Conservation (phyloP, 2,113 vertebrate species). For the Rhipidura dahli region DNA sequence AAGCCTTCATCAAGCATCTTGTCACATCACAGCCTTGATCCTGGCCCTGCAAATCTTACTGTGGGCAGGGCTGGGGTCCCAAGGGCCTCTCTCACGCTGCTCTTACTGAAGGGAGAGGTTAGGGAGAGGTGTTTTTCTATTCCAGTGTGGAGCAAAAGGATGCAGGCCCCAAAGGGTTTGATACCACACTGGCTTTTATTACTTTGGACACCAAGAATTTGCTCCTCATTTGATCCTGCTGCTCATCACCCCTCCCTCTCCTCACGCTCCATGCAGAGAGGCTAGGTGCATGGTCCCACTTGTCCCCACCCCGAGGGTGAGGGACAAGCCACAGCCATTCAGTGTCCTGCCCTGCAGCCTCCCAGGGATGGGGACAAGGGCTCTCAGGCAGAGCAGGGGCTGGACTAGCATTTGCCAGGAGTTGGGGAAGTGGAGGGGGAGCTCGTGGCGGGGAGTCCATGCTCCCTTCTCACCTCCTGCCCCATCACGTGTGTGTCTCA, state of each 20-base stretch:
- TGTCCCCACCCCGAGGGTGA: fast-evolving
- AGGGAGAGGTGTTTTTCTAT: not conserved
- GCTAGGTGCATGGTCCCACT: not conserved
- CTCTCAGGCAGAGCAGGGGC: not conserved
- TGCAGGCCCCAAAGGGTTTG: not conserved
- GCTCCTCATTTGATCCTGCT: not conserved
- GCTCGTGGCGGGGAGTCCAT: not conserved
- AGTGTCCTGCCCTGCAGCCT: not conserved
- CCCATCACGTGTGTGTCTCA: not conserved
- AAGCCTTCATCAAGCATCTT: not conserved
- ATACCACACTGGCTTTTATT: not conserved
- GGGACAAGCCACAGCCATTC: not conserved
- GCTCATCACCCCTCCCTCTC: fast-evolving
- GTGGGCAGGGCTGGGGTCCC: not conserved
- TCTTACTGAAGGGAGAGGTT: fast-evolving
- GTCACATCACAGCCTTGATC: not conserved
- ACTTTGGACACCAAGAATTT: not conserved
- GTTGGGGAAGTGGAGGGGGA: not conserved
- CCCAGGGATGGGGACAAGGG: not conserved
- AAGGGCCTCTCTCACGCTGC: fast-evolving
- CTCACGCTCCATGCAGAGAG: not conserved
- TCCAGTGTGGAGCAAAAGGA: not conserved
- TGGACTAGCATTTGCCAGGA: not conserved
- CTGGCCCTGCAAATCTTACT: not conserved
- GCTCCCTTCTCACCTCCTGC: not conserved